Percentiles rank a stretch among this genome's conserved stretches.
Conservation (phyloP, 2,888 invertebrate species). For the Monopis laevigella region DNA sequence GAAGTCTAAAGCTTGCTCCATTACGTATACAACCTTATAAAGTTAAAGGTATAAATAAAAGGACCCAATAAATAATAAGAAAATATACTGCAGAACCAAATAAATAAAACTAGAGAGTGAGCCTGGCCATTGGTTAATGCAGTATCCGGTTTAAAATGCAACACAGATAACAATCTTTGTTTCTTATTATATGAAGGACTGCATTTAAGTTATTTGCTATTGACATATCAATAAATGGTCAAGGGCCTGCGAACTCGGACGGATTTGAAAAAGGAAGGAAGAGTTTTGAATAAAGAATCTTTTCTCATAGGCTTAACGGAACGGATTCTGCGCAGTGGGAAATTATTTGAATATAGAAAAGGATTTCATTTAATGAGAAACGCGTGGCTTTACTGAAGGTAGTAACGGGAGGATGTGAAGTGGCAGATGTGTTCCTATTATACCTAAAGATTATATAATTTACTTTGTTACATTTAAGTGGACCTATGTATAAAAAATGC, state of each 20-base stretch:
- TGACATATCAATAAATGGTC: background rate
- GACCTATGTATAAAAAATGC: no score
- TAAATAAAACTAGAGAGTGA: background rate
- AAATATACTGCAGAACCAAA: background rate
- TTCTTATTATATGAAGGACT: slow-evolving; percentile 12
- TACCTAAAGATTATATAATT: no score
- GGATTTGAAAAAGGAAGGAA: no score
- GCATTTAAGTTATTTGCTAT: background rate
- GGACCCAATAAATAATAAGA: background rate
- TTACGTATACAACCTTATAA: no score
- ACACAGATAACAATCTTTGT: slow-evolving; percentile 12
- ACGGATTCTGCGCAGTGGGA: background rate
- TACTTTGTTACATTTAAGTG: no score
- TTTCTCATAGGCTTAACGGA: no score
- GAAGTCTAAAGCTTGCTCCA: no score
- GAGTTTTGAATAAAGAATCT: background rate
- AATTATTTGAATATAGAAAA: no score
- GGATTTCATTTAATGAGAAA: slow-evolving; percentile 13
- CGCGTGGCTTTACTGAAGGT: slow-evolving; percentile 15
- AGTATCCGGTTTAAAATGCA: slow-evolving; percentile 12
- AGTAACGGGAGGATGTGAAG: no score
- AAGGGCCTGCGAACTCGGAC: slow-evolving; percentile 1
- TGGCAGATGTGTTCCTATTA: no score
- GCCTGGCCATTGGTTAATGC: background rate
- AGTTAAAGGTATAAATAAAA: no score